Evolutionary conservation across 2,888 invertebrate species (phyloP).

Genomic region (Chalcis sispes): DNA sequence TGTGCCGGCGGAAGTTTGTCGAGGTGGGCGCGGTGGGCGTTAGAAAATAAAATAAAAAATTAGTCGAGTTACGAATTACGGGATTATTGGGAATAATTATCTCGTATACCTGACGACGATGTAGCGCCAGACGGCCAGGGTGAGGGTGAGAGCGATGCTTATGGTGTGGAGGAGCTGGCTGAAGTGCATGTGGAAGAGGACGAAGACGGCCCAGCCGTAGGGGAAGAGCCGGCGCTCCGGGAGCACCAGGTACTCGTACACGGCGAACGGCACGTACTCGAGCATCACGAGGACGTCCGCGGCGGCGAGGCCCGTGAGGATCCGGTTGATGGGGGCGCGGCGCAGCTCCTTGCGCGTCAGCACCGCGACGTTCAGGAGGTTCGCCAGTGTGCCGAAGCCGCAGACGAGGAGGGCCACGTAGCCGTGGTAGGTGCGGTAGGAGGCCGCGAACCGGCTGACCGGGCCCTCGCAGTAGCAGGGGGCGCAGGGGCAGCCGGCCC

Average conservation of each 20-base stretch:
- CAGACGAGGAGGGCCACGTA: conserved; percentile 90
- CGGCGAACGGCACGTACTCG: conserved; percentile 87
- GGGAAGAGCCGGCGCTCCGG: conserved; percentile 83
- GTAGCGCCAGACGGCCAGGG: conserved; percentile 92
- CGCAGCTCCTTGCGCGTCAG: conserved; percentile 89
- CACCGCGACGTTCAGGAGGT: conserved; percentile 91
- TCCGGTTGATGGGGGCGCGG: conserved; percentile 89
- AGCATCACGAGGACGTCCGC: conserved; percentile 94
- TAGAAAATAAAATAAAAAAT: too few relatives aligned
- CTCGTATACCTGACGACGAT: conserved; percentile 86
- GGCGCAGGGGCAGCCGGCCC: conserved; percentile 22
- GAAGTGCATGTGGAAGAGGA: conserved; percentile 89
- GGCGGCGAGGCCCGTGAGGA: conserved; percentile 90
- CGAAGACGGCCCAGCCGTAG: conserved; percentile 85
- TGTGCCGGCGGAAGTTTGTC: too few relatives aligned
- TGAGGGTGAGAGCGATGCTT: conserved; percentile 88
- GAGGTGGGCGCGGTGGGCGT: too few relatives aligned
- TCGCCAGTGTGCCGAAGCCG: conserved; percentile 90
- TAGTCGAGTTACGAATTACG: too few relatives aligned
- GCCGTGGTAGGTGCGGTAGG: conserved; percentile 85
- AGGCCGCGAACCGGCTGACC: conserved; percentile 79
- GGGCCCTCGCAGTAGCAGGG: conserved; percentile 79
- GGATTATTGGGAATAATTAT: too few relatives aligned
- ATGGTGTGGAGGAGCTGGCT: conserved; percentile 89
- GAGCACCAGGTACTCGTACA: conserved; percentile 82